Evolutionary conservation across 2,888 invertebrate genomes (phyloP), one percentile per base, ranked within the genome.

Genomic region (Acanthosepion esculentum): DNA sequence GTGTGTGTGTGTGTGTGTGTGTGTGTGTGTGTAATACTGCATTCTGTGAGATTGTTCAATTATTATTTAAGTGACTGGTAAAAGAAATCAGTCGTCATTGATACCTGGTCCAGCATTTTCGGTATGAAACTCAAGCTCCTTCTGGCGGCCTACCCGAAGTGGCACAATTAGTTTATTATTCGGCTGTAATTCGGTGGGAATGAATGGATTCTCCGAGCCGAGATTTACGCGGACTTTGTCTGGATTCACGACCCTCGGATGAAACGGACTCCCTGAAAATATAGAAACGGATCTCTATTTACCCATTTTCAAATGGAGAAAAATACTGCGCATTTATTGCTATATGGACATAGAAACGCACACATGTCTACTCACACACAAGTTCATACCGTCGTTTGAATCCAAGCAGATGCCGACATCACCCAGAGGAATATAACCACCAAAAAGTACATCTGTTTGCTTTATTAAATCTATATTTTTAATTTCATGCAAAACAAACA

Each of bases 21-120:
- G 41, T 41, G 41, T 41, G 41, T 23, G 23, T 5, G 59, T 18
- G 41, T 41, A 3, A 41, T 41, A 41, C 50, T 12, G 50, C 50
- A 50, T 50, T 18, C 18, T 55, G 18, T 55, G 18, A 20, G 55
- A 18, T 18, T 55, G 55, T 55, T 55, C 55, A 20, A 18, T 41
- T 41, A 41, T 41, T 41, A 41, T 41, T 41, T 41, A 41, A 41
- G 41, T 41, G 18, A 55, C 0, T 55, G 20, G 4, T 50, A 50
- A 50, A 50, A 18, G 20, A 20, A 5, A 23, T n/a, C 78, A n/a
- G 26, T 93, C 94, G 93, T 78, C 0, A 78, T 78, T 15, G 3
- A 33, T 95, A 97, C 97, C 97, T 3, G 99, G 99, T 0, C 99
- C 99, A 0, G 99, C 99, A 96, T 98, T 98, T 93, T 98, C 98